These are phyloP conservation scores for Myotis findleyi DNA, from an alignment of 2,797 vertebrate species.

Conservation along the genomic window DNA sequence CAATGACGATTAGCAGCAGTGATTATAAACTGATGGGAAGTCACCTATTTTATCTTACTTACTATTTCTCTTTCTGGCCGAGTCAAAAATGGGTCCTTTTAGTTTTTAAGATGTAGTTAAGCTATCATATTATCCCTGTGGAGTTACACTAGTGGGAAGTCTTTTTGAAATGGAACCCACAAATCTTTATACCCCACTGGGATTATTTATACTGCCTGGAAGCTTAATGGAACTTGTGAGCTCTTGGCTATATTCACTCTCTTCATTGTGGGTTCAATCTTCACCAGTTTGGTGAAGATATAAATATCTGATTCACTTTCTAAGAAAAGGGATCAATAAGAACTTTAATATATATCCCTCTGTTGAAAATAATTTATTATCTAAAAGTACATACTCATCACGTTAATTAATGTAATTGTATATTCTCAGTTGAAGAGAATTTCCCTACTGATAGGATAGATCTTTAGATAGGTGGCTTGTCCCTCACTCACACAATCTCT, in stretches of 20 bases:
- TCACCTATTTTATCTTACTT: not conserved
- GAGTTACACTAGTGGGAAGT: not conserved
- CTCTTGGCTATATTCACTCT: not conserved
- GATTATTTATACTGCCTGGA: not conserved
- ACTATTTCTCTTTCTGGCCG: conserved; percentile 28
- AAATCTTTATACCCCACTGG: not conserved
- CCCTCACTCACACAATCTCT: not conserved
- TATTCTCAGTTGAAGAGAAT: conserved; percentile 37
- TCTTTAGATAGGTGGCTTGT: conserved; percentile 7
- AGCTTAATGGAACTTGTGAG: not conserved
- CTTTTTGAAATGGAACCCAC: not conserved
- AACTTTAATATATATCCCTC: not conserved
- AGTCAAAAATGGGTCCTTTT: conserved; percentile 9
- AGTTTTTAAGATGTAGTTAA: not conserved
- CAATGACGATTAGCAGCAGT: not conserved
- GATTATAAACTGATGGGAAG: not conserved
- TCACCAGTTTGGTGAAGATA: no score
- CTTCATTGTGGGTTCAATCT: no score
- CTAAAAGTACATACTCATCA: not conserved
- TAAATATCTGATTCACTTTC: conserved; percentile 40
- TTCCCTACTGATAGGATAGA: not conserved
- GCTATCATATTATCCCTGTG: not conserved
- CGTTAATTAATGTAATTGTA: not conserved
- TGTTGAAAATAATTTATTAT: conserved; percentile 39
- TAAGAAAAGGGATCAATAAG: conserved; percentile 11